Evolutionary conservation across 2,888 invertebrate species (phyloP).

Genomic region (Eustalomyia histrio): DNA sequence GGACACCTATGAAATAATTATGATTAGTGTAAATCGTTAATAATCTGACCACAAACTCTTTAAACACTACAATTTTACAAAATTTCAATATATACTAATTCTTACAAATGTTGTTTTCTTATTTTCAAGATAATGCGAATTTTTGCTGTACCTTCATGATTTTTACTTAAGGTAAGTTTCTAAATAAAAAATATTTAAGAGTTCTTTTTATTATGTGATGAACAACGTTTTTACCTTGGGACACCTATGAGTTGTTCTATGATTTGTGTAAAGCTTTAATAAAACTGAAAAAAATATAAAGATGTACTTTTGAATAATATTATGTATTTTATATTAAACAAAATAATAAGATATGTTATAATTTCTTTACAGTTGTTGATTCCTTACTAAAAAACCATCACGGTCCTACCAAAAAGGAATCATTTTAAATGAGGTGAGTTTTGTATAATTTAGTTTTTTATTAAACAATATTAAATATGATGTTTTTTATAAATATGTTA

Average conservation of each 20-base stretch:
- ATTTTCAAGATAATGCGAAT: slow-evolving; percentile 33
- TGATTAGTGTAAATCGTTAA: slow-evolving; percentile 72
- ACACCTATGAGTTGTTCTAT: slow-evolving; percentile 77
- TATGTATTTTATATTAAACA: not conserved
- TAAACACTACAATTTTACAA: not conserved
- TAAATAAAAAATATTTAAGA: not conserved
- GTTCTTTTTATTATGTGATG: slow-evolving; percentile 67
- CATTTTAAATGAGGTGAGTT: not conserved
- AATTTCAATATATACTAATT: not conserved
- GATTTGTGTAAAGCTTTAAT: slow-evolving; percentile 74
- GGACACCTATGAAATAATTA: slow-evolving; percentile 74
- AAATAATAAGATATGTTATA: not conserved
- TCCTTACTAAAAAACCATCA: not conserved
- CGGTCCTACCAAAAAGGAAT: not conserved
- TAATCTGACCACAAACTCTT: slow-evolving; percentile 12
- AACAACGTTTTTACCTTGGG: slow-evolving; percentile 77
- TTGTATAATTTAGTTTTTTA: not conserved
- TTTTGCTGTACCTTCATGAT: not conserved
- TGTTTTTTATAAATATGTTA: slow-evolving; percentile 68
- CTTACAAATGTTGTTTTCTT: not conserved
- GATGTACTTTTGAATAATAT: not conserved
- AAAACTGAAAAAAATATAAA: slow-evolving; percentile 25
- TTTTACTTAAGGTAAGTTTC: slow-evolving; percentile 39
- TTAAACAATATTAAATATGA: slow-evolving; percentile 50
- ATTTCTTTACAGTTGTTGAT: not conserved